Conservation (phyloP, 1,140 invertebrate genomes). For the Drosophila jambulina region DNA sequence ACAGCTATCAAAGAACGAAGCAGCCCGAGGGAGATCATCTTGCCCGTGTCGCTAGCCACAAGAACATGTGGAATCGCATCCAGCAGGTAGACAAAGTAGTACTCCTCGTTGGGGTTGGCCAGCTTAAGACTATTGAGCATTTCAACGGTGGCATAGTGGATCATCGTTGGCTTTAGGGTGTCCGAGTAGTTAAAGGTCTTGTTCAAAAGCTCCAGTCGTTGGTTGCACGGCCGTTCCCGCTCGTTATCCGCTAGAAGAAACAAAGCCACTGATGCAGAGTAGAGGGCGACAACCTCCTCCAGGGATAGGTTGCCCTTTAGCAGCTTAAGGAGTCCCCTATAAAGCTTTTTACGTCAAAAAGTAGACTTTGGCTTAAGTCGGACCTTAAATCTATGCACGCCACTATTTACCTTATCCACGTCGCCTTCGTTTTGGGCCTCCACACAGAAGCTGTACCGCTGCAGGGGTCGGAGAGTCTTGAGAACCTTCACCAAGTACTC, state of each 20-base stretch:
- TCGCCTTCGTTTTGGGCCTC: constrained; percentile 6
- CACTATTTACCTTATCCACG: constrained; percentile 28
- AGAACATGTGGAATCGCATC: constrained; percentile 55
- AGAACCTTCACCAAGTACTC: constrained; percentile 9
- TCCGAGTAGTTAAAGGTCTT: constrained; percentile 62
- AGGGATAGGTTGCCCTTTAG: constrained; percentile 36
- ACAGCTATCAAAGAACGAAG: constrained; percentile 42
- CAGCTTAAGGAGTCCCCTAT: constrained; percentile 18
- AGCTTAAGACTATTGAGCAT: constrained; percentile 39
- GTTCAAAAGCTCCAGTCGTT: constrained; percentile 49
- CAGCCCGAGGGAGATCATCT: constrained; percentile 58
- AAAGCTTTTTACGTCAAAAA: constrained; percentile 28
- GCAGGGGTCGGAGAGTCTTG: not conserved
- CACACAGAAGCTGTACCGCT: constrained; percentile 29
- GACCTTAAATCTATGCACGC: not conserved
- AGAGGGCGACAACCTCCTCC: constrained; percentile 52
- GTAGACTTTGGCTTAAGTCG: not conserved
- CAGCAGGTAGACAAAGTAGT: constrained; percentile 46
- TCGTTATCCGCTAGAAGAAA: constrained; percentile 24
- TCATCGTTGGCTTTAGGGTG: constrained; percentile 68
- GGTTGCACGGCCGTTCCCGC: not conserved
- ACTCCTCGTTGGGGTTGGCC: constrained; percentile 16
- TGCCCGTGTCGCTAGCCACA: constrained; percentile 65
- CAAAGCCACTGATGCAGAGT: constrained; percentile 37
- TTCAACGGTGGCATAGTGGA: constrained; percentile 52